Percentiles rank a stretch among this genome's conserved stretches.
Evolutionary conservation across 2,888 invertebrate species (phyloP).

Genomic region (Agrochola macilenta): DNA sequence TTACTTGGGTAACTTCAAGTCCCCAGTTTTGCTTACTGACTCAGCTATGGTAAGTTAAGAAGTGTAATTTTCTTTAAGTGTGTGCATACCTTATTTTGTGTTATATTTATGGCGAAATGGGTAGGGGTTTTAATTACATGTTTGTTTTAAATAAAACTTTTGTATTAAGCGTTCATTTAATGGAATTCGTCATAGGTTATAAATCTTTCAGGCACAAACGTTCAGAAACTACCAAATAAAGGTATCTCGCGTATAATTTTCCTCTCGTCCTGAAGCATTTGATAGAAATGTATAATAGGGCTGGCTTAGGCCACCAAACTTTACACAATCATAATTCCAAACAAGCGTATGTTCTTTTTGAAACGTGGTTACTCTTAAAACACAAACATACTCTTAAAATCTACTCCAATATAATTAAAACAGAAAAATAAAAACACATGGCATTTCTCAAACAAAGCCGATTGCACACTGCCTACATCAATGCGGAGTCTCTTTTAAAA

Average conservation of each 20-base stretch:
- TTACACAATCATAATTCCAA: not conserved
- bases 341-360: no score
- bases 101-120: constrained; percentile 9
- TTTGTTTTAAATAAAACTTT: not conserved
- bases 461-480: constrained; percentile 26
- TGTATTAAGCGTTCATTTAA: not conserved
- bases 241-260: no score
- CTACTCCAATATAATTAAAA: constrained; percentile 18
- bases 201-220: not conserved
- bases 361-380: not conserved
- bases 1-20: constrained; percentile 61
- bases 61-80: constrained; percentile 54
- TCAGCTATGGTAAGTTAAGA: constrained; percentile 42
- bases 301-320: not conserved
- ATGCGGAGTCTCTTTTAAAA: constrained; percentile 54
- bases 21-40: constrained; percentile 48
- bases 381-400: not conserved
- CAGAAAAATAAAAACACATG: constrained; percentile 2
- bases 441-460: constrained; percentile 42
- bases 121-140: not conserved
- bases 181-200: no score
- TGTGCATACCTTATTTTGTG: constrained; percentile 16
- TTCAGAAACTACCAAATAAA: not conserved
- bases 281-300: not conserved
- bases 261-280: not conserved